A percentile compares a stretch with the other conserved stretches of the same genome.
Evolutionary conservation across 1,140 invertebrate species (phyloP).

Genomic region (Aphaenogaster rudis): DNA sequence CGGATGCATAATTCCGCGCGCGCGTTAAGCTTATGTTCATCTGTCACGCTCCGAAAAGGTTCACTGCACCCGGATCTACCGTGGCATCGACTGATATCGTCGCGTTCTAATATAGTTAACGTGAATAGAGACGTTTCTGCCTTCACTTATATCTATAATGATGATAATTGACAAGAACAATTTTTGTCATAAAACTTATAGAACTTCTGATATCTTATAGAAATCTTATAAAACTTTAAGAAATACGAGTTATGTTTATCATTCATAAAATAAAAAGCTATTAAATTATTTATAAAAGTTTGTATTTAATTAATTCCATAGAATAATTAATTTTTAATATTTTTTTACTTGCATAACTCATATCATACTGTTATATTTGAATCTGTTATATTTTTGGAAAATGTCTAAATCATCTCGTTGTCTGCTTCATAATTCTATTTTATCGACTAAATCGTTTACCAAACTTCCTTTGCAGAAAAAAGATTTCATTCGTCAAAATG

Average conservation of each 20-base stretch:
- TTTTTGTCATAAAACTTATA: too few species aligned
- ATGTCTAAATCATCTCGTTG: not conserved
- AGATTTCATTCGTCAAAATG: not conserved
- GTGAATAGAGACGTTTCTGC: not conserved
- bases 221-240: not conserved
- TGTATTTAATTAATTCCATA: not conserved
- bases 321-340: not conserved
- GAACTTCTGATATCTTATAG: too few species aligned
- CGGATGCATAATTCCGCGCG: slow-evolving; percentile 68
- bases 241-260: not conserved
- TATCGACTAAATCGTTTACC: not conserved
- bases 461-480: not conserved
- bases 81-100: slow-evolving; percentile 49
- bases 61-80: slow-evolving; percentile 68
- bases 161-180: not conserved
- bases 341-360: not conserved
- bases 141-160: not conserved
- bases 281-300: slow-evolving; percentile 6
- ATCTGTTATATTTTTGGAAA: not conserved
- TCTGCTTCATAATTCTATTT: not conserved
- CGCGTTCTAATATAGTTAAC: slow-evolving; percentile 19
- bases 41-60: slow-evolving; percentile 74
- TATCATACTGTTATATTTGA: not conserved
- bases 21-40: slow-evolving; percentile 71
- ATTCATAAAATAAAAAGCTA: not conserved